Percentiles rank a stretch among this genome's conserved stretches.
Evolutionary conservation across 2,113 vertebrate species (phyloP).

Genomic region (Limnothrissa miodon): DNA sequence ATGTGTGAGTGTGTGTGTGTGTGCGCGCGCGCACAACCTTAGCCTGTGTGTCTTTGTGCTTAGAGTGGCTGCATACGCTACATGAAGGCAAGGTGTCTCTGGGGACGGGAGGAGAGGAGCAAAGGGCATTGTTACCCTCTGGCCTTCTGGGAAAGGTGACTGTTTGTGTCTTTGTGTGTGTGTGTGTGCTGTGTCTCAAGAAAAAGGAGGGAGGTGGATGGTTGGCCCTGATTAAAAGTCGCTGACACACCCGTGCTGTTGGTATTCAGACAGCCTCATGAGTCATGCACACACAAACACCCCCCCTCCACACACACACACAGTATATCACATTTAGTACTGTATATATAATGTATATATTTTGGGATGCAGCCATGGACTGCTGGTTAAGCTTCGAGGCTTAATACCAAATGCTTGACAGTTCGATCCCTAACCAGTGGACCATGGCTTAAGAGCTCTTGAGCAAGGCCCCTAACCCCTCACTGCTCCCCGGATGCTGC

Average conservation of each 20-base stretch:
- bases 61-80: neutral
- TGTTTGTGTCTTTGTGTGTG: neutral
- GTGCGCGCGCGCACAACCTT: too few relatives aligned
- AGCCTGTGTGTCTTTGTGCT: too few relatives aligned
- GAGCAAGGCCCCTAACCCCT: too few relatives aligned
- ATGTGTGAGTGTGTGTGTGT: too few relatives aligned
- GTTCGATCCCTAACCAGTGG: too few relatives aligned
- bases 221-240: constrained; percentile 31
- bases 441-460: too few relatives aligned
- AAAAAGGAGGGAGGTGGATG: neutral
- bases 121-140: neutral
- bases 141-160: neutral
- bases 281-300: neutral
- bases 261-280: neutral
- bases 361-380: too few relatives aligned
- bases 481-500: too few relatives aligned
- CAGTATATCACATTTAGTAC: too few relatives aligned
- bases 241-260: neutral
- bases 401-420: too few relatives aligned
- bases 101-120: neutral
- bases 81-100: neutral
- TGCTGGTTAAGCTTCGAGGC: too few relatives aligned
- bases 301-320: neutral
- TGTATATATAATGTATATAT: too few relatives aligned
- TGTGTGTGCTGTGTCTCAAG: neutral